Evolutionary conservation across 1,140 invertebrate genomes (phyloP).

Genomic region (Hirudo medicinalis): DNA sequence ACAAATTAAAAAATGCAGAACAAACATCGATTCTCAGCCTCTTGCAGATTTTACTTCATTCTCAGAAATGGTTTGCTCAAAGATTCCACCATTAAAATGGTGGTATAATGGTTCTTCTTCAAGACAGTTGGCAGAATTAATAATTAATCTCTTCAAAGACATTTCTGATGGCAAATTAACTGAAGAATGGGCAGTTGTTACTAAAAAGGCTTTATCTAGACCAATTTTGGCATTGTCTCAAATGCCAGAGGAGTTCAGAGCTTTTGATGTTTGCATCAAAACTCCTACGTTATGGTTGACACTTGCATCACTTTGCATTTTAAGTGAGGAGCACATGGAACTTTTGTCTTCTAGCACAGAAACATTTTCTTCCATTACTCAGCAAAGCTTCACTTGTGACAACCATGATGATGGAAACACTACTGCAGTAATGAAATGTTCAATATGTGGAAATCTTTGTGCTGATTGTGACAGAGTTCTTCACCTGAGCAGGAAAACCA

Average conservation of each 20-base stretch:
- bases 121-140: conserved; percentile 68
- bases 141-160: conserved; percentile 73
- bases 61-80: conserved; percentile 22
- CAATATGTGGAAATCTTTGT: conserved; percentile 77
- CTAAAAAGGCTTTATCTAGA: conserved; percentile 77
- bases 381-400: conserved; percentile 60
- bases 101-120: conserved; percentile 70
- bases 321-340: conserved; percentile 80
- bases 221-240: conserved; percentile 73
- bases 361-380: conserved; percentile 43
- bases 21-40: conserved; percentile 46
- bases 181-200: conserved; percentile 68
- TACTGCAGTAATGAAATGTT: conserved; percentile 76
- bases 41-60: conserved; percentile 25
- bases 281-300: conserved; percentile 82
- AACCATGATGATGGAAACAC: conserved; percentile 96
- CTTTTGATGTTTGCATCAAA: conserved; percentile 60
- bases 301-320: conserved; percentile 76
- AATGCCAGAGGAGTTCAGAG: conserved; percentile 58
- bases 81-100: conserved; percentile 51
- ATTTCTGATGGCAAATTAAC: conserved; percentile 61
- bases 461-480: conserved; percentile 87
- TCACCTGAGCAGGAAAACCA: conserved; percentile 75
- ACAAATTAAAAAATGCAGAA: conserved; percentile 66
- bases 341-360: conserved; percentile 60